Evolutionary conservation across 2,888 invertebrate species (phyloP).

Genomic region (Lithophane semibrunnea): DNA sequence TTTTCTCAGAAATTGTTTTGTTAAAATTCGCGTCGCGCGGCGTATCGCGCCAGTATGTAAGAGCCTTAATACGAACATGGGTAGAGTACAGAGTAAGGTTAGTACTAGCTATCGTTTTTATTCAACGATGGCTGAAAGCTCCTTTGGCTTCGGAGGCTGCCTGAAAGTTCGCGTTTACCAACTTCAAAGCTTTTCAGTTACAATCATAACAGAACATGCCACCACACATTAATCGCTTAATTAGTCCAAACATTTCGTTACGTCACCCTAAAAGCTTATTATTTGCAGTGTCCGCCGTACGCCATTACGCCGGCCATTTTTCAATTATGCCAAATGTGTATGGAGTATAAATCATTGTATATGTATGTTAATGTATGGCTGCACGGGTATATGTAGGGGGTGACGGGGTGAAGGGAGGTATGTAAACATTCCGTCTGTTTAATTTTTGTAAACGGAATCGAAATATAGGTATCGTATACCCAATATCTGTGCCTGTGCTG

Average conservation of each 20-base stretch:
- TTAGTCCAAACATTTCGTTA: conserved; percentile 67
- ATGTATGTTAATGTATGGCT: conserved; percentile 69
- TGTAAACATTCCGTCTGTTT: conserved; percentile 81
- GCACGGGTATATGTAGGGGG: conserved; percentile 39
- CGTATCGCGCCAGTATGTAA: too few relatives aligned
- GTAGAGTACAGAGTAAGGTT: too few relatives aligned
- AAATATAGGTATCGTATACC: conserved; percentile 79
- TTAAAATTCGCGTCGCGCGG: too few relatives aligned
- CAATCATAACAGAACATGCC: conserved; percentile 44
- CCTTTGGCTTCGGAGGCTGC: not conserved
- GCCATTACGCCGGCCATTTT: conserved; percentile 87
- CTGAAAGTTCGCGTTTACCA: not conserved
- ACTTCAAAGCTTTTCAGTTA: not conserved
- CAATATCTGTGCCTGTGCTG: conserved; percentile 77
- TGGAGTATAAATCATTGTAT: conserved; percentile 86
- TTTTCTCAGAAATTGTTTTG: too few relatives aligned
- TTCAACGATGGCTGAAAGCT: not conserved
- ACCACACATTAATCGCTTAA: conserved; percentile 66
- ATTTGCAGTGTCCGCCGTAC: conserved; percentile 81
- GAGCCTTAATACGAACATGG: too few relatives aligned
- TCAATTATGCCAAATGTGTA: conserved; percentile 90
- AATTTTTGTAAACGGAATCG: conserved; percentile 88
- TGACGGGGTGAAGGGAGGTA: conserved; percentile 63
- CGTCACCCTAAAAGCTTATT: conserved; percentile 79
- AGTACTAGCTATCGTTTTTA: too few relatives aligned